Evolutionary conservation across 2,888 invertebrate species (phyloP), one percentile per base, ranked within the genome.

Genomic region (Tenthredo scrophulariae): DNA sequence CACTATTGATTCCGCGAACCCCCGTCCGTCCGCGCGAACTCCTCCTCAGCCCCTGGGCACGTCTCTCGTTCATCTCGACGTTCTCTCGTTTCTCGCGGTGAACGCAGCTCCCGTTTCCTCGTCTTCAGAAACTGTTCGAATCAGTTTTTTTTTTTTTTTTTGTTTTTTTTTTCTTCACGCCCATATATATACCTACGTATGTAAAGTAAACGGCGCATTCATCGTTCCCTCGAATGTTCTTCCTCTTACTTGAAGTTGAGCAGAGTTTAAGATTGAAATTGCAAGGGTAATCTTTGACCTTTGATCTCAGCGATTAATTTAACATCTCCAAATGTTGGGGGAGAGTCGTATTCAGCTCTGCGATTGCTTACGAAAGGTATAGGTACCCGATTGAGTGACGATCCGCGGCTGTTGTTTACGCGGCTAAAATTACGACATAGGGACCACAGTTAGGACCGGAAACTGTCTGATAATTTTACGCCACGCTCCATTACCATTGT

Each of bases 1-100:
- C 87, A 89, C 90, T 91, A 91, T 91, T 91, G 91, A 92, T 92
- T 92, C 90, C 88, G 88, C 88, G 84, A 89, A 86, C 89, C 89
- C 87, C 54, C 54, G 54, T 79, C 54, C n/a, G 54, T 79, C 54
- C n/a, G 33, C 77, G 77, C 77, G 43, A 43, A 79, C 77, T 79
- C 77, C 50, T 62, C 62, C 37, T 37, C 58, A 80, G 58, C 62
- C 62, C 62, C 62, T 22, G 62, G 37, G 40, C 79, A 80, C 79
- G 22, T 80, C 62, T 33, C 79, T 80, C 22, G 37, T 80, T 62
- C 29, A 58, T 79, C 79, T 62, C 58, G 22, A 9, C 58, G 37
- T n/a, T 58, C 37, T 62, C 33, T 10, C 72, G 7, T 40, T 50
- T 54, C 62, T 80, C 22, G 58, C 62, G 58, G 40, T 58, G 37